Evolutionary conservation across 2,113 vertebrate species (phyloP).

Genomic region (Phrynocephalus versicolor): DNA sequence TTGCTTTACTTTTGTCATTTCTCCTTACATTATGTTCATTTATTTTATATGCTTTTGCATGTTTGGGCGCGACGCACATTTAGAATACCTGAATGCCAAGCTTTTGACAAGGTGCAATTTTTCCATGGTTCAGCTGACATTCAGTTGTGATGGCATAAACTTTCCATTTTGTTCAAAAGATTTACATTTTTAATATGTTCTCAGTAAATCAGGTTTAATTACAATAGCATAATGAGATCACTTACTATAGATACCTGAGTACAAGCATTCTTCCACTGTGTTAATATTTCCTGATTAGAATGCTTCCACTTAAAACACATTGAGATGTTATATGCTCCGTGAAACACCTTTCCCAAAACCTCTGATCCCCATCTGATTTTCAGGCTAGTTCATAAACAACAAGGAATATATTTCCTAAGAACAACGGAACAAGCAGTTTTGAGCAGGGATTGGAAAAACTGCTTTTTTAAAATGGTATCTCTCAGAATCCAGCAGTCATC

Average conservation of each 20-base stretch:
- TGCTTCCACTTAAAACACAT: not conserved
- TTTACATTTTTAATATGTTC: not conserved
- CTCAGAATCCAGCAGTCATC: too few species aligned
- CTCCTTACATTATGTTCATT: not conserved
- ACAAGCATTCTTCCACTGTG: not conserved
- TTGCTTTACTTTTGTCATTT: not conserved
- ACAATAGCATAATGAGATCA: not conserved
- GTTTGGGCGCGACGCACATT: not conserved
- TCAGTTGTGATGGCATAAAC: not conserved
- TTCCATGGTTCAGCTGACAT: constrained; percentile 16
- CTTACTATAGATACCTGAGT: not conserved
- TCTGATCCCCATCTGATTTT: not conserved
- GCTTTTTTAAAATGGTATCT: too few species aligned
- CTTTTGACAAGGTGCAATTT: not conserved
- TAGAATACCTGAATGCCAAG: too few species aligned
- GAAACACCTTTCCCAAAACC: not conserved
- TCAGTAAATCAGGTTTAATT: not conserved
- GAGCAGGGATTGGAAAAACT: not conserved
- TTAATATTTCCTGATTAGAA: not conserved
- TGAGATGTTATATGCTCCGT: too few species aligned
- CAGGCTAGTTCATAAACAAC: not conserved
- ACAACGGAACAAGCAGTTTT: not conserved
- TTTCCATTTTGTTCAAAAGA: not conserved
- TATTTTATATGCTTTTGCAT: not conserved
- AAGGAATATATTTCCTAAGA: not conserved